Evolutionary conservation across 2,888 invertebrate genomes (phyloP), one percentile per base, ranked within the genome.

Genomic region (Platynereis dumerilii): DNA sequence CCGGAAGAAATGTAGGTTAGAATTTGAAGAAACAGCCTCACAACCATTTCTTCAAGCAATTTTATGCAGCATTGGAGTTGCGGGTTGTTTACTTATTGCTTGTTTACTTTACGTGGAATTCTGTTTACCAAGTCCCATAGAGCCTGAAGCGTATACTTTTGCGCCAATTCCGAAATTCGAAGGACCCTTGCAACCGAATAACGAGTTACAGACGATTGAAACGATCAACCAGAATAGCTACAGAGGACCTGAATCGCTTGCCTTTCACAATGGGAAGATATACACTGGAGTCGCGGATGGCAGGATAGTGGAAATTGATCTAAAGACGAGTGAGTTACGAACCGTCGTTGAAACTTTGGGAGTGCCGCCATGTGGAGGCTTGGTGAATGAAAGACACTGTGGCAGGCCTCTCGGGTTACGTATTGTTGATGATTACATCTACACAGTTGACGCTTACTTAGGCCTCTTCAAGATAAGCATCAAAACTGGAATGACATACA

Each of bases 341-440:
- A 72, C 74, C 0, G 55, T 83, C 44, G 76, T 80, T 5, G 69
- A 67, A 48, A 17, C 2, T 1, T 72, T 83, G 26, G 81, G 82
- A 22, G 72, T 72, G 58, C 76, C 76, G 27, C 78, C 79, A 1
- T 83, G 83, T 76, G 81, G 82, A 58, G 73, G 73, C 39, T 83
- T 78, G 73, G 80, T 81, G 20, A 90, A 94, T 80, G 95, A 95
- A 81, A 87, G 89, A 12, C 89, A 89, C 65, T 97, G 97, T 85
- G 97, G 98, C 1, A 88, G 96, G 66, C 95, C 96, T 0, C 86
- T 98, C n/a, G 97, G 96, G 17, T 86, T 98, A 78, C 86, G 89
- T 64, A 91, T 93, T 82, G 87, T 88, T 75, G 91, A 78, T 60
- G 78, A 78, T 3, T 76, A 75, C 58, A 72, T 80, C n/a, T 69